These are phyloP conservation scores for Pseudomyrmex gracilis DNA, from an alignment of 1,140 invertebrate genomes.

Conservation along the genomic window DNA sequence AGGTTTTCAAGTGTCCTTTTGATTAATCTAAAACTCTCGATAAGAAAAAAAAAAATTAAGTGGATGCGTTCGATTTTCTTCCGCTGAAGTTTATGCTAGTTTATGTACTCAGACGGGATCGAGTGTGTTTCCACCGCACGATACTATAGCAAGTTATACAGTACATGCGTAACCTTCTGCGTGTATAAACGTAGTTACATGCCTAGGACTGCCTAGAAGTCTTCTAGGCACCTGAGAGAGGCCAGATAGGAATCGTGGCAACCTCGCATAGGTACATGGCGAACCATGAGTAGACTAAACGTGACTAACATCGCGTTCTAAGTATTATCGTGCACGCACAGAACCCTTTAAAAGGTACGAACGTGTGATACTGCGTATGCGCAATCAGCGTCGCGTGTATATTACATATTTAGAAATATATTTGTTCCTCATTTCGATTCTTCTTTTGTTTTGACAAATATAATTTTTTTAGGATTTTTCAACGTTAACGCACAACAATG, in stretches of 20 bases:
- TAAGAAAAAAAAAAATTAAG: background rate
- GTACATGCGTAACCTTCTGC: conserved; percentile 50
- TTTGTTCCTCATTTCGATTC: background rate
- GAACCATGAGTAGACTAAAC: conserved; percentile 76
- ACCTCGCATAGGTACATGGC: conserved; percentile 74
- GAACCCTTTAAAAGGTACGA: conserved; percentile 61
- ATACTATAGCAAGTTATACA: conserved; percentile 27
- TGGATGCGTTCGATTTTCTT: background rate
- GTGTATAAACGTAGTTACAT: conserved; percentile 30
- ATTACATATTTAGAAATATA: conserved; percentile 11
- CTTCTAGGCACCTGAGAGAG: conserved; percentile 63
- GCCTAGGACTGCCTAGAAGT: conserved; percentile 66
- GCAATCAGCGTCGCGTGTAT: background rate
- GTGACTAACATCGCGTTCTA: conserved; percentile 72
- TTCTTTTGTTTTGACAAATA: no score
- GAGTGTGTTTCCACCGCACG: conserved; percentile 19
- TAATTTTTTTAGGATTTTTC: background rate
- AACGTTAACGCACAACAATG: no score
- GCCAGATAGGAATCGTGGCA: conserved; percentile 72
- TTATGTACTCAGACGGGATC: conserved; percentile 5
- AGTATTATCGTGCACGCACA: conserved; percentile 71
- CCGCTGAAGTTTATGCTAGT: background rate
- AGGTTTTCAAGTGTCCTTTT: background rate
- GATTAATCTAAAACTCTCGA: background rate
- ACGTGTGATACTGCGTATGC: background rate